Conservation (phyloP, 2,113 vertebrate genomes). For the Eclectus roratus region DNA sequence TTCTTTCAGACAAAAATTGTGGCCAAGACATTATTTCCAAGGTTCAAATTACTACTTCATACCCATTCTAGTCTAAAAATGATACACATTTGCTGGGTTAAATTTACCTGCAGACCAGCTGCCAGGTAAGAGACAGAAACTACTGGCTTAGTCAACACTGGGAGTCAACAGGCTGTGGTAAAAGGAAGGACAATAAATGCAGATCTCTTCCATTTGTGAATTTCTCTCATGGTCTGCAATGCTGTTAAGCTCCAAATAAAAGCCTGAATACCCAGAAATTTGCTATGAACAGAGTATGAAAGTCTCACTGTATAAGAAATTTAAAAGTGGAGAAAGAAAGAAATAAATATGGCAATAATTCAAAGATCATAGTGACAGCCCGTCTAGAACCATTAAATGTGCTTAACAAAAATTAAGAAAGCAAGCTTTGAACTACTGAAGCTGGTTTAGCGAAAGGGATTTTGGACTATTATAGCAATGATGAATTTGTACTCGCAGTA, state of each 20-base stretch:
- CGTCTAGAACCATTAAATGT: not conserved
- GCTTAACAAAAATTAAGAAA: conserved; percentile 14
- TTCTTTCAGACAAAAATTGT: not conserved
- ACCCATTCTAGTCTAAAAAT: not conserved
- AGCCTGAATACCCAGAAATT: not conserved
- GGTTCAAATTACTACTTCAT: not conserved
- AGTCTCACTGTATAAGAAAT: not conserved
- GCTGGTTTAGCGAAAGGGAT: not conserved
- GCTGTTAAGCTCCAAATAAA: not conserved
- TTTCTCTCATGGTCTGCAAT: not conserved
- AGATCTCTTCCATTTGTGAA: not conserved
- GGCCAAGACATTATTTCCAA: not conserved
- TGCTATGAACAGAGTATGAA: not conserved
- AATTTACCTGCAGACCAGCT: not conserved
- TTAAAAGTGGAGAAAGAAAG: not conserved
- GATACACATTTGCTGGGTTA: not conserved
- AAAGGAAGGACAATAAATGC: not conserved
- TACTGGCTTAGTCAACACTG: not conserved
- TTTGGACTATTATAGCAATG: not conserved
- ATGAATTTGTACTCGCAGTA: not conserved
- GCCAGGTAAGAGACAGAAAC: not conserved
- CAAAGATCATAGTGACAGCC: not conserved
- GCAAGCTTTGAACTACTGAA: not conserved
- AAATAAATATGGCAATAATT: not conserved
- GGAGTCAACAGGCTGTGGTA: not conserved